Base-by-base conservation (phyloP, 2,888 invertebrate species). In the Parnassius smintheus region DNA sequence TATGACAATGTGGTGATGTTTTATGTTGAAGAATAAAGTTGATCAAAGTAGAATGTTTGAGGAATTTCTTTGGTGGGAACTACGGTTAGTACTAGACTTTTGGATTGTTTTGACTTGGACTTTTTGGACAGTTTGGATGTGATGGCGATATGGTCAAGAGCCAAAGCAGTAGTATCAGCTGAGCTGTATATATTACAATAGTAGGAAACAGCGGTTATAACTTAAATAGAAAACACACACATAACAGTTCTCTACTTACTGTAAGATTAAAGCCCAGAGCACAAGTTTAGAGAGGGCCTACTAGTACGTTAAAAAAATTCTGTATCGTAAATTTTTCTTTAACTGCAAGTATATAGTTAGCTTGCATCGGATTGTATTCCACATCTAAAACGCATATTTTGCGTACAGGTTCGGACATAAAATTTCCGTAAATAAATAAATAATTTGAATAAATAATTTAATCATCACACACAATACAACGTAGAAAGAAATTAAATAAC, bases 231-330 rank as follows among this genome's bases (percentile, higher is more conserved):
- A n/a, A 46, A 11, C 18, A 46, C 2, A 4, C 46, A 12, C 12
- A 10, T 11, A 46, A 12, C 2, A 48, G n/a, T 48, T 11, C 8
- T 60, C 10, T 18, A 69, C 70, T 71, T 77, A 89, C 90, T 79
- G 82, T 84, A 65, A 90, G 74, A 75, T 85, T 88, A 68, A 90
- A 90, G 59, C 88, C 87, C 10, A 88, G 79, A 42, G 84, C 88
- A 66, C 90, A 90, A 73, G 89, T 89, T 75, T 84, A 80, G 45
- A 88, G 55, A 2, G 90, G 88, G 11, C 88, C 89, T 18, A 88
- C 73, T 48, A 89, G 61, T 50, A 89, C 83, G 66, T 84, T 89
- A 63, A 83, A 86, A 49, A 90, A 75, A 71, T 89, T 89, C 2
- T 85, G 80, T 4, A 75, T 81, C 11, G 76, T 79, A 65, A 89